A percentile compares a stretch with the other conserved stretches of the same genome.
Evolutionary conservation across 2,113 vertebrate species (phyloP).

Genomic region (Poeciliopsis occidentalis): DNA sequence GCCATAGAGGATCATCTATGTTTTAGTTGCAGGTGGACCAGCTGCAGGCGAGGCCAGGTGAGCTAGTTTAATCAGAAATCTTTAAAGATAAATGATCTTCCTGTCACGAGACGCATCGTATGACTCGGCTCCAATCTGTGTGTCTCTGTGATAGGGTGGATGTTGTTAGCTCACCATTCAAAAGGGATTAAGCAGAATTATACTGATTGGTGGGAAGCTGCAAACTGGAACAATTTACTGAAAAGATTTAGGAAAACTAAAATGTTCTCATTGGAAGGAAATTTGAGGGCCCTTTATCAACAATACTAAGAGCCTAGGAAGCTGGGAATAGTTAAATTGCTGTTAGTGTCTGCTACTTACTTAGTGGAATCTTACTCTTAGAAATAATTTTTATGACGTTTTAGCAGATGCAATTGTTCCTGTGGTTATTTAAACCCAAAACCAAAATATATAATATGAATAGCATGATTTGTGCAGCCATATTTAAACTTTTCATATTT

Average conservation of each 20-base stretch:
- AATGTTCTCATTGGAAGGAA: not conserved
- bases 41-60: slow-evolving; percentile 62
- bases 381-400: too few relatives aligned
- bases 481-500: not conserved
- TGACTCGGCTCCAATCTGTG: slow-evolving; percentile 48
- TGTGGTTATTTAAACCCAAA: too few relatives aligned
- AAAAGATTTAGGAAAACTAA: not conserved
- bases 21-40: slow-evolving; percentile 56
- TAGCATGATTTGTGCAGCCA: not conserved
- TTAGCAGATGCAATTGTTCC: too few relatives aligned
- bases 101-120: slow-evolving; percentile 29
- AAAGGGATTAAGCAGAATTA: slow-evolving; percentile 4
- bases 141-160: slow-evolving; percentile 22
- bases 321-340: too few relatives aligned
- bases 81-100: slow-evolving; percentile 45
- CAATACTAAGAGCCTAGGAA: too few relatives aligned
- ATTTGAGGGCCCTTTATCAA: too few relatives aligned
- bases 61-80: slow-evolving; percentile 17
- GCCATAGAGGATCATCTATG: slow-evolving; percentile 59
- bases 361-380: too few relatives aligned
- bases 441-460: too few relatives aligned
- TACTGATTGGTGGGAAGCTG: not conserved
- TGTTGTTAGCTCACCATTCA: slow-evolving; percentile 14
- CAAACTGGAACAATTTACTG: not conserved
- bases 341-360: too few relatives aligned